These are phyloP conservation scores for Nymphalis urticae DNA, from an alignment of 2,888 invertebrate species.

Conservation along the genomic window DNA sequence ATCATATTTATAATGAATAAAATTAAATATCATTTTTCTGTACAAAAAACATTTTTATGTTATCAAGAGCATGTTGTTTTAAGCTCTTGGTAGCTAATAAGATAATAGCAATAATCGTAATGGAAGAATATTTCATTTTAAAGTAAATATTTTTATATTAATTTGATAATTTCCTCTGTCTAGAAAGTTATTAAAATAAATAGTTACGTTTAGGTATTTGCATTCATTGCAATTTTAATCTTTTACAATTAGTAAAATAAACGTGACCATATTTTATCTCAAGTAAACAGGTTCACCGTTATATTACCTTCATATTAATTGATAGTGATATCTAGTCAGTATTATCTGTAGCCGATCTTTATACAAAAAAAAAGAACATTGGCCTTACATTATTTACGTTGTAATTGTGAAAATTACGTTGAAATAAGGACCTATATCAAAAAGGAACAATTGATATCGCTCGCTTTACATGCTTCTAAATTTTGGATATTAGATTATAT, in stretches of 20 bases:
- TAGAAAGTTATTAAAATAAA: not conserved
- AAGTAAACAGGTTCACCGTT: constrained; percentile 28
- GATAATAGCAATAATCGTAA: not conserved
- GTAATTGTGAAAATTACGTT: no score
- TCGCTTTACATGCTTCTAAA: no score
- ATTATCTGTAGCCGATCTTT: constrained; percentile 18
- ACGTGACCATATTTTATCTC: constrained; percentile 19
- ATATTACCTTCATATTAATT: constrained; percentile 34
- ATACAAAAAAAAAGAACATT: not conserved
- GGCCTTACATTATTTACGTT: no score
- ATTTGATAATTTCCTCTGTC: no score
- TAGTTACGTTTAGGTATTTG: not conserved
- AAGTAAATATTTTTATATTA: not conserved
- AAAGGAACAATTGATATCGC: no score
- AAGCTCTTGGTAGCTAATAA: no score
- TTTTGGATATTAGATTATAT: no score
- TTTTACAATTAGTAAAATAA: constrained; percentile 2
- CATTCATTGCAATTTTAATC: constrained; percentile 11
- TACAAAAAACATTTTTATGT: no score
- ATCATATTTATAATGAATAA: no score
- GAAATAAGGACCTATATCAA: no score
- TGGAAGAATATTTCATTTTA: not conserved
- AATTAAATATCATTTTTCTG: no score
- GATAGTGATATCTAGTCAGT: constrained; percentile 28
- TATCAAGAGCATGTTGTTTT: no score